Conservation (phyloP, 2,888 invertebrate species). For the Ctena decussata region DNA sequence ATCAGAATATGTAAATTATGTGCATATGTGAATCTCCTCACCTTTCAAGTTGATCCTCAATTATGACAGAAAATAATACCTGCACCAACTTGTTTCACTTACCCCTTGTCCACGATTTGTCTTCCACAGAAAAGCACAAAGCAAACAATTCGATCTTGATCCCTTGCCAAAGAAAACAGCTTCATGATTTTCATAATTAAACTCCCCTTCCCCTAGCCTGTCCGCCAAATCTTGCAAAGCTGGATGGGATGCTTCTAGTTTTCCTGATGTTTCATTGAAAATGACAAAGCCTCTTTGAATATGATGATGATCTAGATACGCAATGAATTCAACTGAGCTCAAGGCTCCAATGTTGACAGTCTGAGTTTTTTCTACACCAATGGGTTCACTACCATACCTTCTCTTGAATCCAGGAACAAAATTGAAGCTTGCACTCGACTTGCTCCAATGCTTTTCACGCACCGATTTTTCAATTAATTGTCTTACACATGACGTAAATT, state of each 20-base stretch:
- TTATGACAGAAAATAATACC: conserved; percentile 14
- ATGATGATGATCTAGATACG: conserved; percentile 24
- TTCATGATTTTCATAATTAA: conserved; percentile 71
- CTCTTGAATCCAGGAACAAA: no score
- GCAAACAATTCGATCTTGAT: conserved; percentile 65
- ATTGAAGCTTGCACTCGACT: no score
- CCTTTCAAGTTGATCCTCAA: no score
- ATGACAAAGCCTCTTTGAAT: conserved; percentile 51
- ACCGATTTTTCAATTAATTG: not conserved
- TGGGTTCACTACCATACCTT: no score
- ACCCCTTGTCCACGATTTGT: conserved; percentile 79
- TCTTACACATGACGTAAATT: not conserved
- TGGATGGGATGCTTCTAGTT: conserved; percentile 53
- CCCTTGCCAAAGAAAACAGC: conserved; percentile 75
- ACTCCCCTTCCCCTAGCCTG: conserved; percentile 21
- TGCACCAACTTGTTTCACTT: no score
- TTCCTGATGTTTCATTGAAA: conserved; percentile 15
- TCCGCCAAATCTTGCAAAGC: conserved; percentile 47
- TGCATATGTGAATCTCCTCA: no score
- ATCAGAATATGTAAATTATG: no score
- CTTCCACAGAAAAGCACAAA: conserved; percentile 78
- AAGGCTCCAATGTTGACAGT: no score
- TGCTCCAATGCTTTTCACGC: not conserved
- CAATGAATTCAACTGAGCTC: conserved; percentile 33
- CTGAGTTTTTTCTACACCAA: no score